Evolutionary conservation across 2,797 vertebrate species (phyloP).

Genomic region (Poliocrania exsul): DNA sequence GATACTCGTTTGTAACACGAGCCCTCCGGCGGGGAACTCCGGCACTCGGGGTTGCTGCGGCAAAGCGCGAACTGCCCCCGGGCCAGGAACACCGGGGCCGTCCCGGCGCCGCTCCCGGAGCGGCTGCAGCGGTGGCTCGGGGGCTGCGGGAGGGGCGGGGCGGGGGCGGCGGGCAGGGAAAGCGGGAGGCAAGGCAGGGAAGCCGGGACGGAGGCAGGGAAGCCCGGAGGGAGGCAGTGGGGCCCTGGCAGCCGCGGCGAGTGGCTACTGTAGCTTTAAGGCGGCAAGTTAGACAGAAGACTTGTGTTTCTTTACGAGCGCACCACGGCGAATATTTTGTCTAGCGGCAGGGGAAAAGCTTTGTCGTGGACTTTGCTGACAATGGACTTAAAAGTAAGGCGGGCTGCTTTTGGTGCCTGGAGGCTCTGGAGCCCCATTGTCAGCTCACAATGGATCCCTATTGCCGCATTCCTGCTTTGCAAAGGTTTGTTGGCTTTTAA

Average conservation of each 20-base stretch:
- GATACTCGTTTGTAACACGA: background rate
- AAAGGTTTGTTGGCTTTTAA: slow-evolving; percentile 78
- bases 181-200: background rate
- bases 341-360: slow-evolving; percentile 76
- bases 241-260: background rate
- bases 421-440: slow-evolving; percentile 75
- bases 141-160: background rate
- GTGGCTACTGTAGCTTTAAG: slow-evolving; percentile 65
- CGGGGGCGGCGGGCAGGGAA: background rate
- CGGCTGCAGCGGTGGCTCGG: background rate
- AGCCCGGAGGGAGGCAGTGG: background rate
- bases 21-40: background rate
- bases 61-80: background rate
- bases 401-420: slow-evolving; percentile 73
- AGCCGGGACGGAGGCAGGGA: background rate
- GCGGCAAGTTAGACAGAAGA: slow-evolving; percentile 68
- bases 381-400: slow-evolving; percentile 80
- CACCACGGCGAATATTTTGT: slow-evolving; percentile 75
- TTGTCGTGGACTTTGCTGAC: slow-evolving; percentile 74
- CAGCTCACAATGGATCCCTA: slow-evolving; percentile 69
- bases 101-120: background rate
- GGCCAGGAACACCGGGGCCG: background rate
- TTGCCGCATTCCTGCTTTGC: slow-evolving; percentile 76
- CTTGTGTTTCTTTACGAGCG: slow-evolving; percentile 65
- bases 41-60: background rate